Evolutionary conservation across 2,797 vertebrate genomes (phyloP).

Genomic region (Sebastes miniatus): DNA sequence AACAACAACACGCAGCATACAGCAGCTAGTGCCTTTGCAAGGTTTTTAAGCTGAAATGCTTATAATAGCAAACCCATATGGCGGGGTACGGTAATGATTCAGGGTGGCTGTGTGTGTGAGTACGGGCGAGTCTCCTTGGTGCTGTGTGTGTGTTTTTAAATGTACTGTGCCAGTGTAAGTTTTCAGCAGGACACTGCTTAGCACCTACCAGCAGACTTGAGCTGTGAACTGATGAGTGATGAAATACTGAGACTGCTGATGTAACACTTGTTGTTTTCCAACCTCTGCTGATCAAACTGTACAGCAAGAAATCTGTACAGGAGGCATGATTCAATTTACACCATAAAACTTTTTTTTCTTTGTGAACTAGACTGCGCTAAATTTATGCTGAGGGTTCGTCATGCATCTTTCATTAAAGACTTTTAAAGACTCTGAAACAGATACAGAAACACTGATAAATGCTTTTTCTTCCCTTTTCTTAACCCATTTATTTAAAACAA

Average conservation of each 20-base stretch:
- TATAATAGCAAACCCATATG: background rate
- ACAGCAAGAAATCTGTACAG: background rate
- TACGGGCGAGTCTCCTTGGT: too few species aligned
- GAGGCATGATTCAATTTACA: conserved; percentile 12
- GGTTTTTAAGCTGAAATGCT: background rate
- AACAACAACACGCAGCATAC: background rate
- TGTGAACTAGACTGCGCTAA: background rate
- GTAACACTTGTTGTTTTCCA: conserved; percentile 49
- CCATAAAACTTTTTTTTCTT: background rate
- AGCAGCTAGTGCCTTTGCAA: background rate
- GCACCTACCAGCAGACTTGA: conserved; percentile 3
- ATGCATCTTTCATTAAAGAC: conserved; percentile 35
- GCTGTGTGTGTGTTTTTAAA: background rate
- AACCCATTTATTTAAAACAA: background rate
- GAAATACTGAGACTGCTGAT: conserved; percentile 47
- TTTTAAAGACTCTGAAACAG: background rate
- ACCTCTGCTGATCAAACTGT: conserved; percentile 39
- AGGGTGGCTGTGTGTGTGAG: background rate
- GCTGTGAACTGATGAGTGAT: conserved; percentile 47
- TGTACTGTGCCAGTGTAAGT: background rate
- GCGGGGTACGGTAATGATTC: background rate
- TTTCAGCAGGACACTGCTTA: conserved; percentile 26
- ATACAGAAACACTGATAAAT: background rate
- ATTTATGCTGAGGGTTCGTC: background rate
- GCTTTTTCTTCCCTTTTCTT: background rate